Base-by-base conservation (phyloP, 2,113 vertebrate genomes). In the Bagarius yarrelli region DNA sequence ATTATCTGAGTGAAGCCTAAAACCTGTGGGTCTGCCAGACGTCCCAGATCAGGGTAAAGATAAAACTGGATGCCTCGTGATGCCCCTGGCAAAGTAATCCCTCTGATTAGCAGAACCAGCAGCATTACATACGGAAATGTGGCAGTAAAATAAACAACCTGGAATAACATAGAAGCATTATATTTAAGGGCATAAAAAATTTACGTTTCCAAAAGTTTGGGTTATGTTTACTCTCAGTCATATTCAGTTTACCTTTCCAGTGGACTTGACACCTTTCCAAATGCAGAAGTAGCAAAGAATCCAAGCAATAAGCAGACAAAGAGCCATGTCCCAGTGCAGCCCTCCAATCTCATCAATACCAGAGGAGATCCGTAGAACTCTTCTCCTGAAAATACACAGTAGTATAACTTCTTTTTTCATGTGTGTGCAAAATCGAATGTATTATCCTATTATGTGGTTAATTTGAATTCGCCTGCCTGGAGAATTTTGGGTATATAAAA, bases 101-200 rank as follows among this genome's bases (percentile, higher is more conserved):
- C 97, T 84, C 97, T 92, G 53, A 98, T 84, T 81, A 99, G 90
- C 32, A 99, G 91, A 83, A 97, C 84, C n/a, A 97, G 0, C 3
- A 99, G 89, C 96, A 98, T 98, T n/a, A 91, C n/a, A 0, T 98
- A 99, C 0, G 97, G 97, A 69, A 99, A 99, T 0, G 96, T 98
- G 32, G 97, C 97, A 1, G 97, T 99, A 90, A 99, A 97, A 81
- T 98, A 99, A 70, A 99, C 97, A 0, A 99, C 96, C 97, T 99
- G 88, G 8, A 36, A 1, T 2, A n/a, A 23, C n/a, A 81, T 71
- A 59, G n/a, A n/a, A n/a, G n/a, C n/a, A n/a, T n/a, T n/a, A n/a
- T n/a, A n/a, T n/a, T n/a, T n/a, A 1, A 63, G 5, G 18, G 18
- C 5, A 66, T 32, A 34, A n/a, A 40, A 40, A 66, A 9, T 16